A percentile compares a stretch with the other conserved stretches of the same genome.
Evolutionary conservation across 1,140 invertebrate species (phyloP).

Genomic region (Octopus sinensis): DNA sequence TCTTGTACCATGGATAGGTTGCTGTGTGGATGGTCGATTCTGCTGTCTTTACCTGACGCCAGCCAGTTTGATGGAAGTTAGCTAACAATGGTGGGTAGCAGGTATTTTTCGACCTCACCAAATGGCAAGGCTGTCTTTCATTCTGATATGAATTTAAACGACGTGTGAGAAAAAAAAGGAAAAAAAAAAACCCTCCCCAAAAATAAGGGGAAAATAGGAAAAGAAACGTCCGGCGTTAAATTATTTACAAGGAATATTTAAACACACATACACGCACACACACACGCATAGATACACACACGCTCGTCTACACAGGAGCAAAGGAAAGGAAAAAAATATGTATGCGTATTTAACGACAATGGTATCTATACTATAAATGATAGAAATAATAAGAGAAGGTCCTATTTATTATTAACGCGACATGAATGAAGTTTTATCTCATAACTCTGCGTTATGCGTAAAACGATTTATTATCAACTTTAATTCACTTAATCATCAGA

Average conservation of each 20-base stretch:
- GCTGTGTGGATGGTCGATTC: not conserved
- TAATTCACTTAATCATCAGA: not conserved
- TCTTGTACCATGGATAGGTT: too few relatives aligned
- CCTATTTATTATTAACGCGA: not conserved
- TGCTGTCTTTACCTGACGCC: not conserved
- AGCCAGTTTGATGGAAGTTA: not conserved
- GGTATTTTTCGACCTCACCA: not conserved
- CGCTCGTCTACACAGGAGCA: not conserved
- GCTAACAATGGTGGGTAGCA: not conserved
- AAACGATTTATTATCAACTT: not conserved
- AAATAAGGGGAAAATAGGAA: not conserved
- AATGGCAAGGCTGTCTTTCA: not conserved
- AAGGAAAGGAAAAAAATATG: not conserved
- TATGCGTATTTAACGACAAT: not conserved
- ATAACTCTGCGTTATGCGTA: not conserved
- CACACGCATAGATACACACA: not conserved
- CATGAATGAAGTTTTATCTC: not conserved
- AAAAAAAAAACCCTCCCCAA: not conserved
- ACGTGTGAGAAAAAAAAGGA: not conserved
- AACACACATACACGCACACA: not conserved
- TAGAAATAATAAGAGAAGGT: not conserved
- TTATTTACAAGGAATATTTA: not conserved
- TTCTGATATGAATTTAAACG: not conserved
- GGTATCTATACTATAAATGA: not conserved
- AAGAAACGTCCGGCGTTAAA: not conserved